Percentiles rank a stretch among this genome's conserved stretches.
Conservation (phyloP, 2,797 vertebrate species). For the Benthosema pterotum region DNA sequence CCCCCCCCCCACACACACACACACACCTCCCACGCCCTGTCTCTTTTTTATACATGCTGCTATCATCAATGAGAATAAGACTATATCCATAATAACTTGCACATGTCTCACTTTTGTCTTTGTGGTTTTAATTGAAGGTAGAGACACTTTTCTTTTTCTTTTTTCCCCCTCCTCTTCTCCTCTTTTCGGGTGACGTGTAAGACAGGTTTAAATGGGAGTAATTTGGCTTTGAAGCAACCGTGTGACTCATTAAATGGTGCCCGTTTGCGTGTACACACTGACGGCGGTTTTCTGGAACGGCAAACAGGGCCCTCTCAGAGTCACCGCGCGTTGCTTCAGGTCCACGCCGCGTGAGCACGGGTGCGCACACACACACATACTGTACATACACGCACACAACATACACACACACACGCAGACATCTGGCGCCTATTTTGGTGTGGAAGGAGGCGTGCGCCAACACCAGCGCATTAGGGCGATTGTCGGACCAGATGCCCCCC, state of each 20-base stretch:
- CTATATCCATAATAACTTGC: conserved; percentile 82
- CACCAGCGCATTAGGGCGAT: conserved; percentile 73
- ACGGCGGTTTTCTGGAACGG: conserved; percentile 64
- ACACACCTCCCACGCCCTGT: too few relatives aligned
- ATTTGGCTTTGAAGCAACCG: conserved; percentile 83
- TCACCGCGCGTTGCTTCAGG: conserved; percentile 57
- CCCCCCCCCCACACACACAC: conserved; percentile 6
- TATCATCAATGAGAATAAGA: conserved; percentile 80
- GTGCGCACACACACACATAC: too few relatives aligned
- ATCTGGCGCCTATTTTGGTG: conserved; percentile 79
- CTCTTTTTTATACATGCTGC: conserved; percentile 78
- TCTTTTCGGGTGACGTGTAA: conserved; percentile 72
- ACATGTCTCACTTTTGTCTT: conserved; percentile 84
- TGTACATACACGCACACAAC: too few relatives aligned
- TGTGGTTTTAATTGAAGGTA: conserved; percentile 83
- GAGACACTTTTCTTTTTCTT: conserved; percentile 42
- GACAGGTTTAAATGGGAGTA: conserved; percentile 84
- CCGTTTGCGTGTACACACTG: conserved; percentile 66
- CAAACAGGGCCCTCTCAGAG: conserved; percentile 44
- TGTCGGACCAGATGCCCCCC: conserved; percentile 62
- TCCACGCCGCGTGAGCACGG: too few relatives aligned
- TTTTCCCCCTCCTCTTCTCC: conserved; percentile 56
- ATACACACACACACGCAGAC: conserved; percentile 59
- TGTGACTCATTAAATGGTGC: conserved; percentile 80
- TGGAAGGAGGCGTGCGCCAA: conserved; percentile 65